Evolutionary conservation across 2,797 vertebrate species (phyloP), one percentile per base, ranked within the genome.

Genomic region (Rousettus madagascariensis): DNA sequence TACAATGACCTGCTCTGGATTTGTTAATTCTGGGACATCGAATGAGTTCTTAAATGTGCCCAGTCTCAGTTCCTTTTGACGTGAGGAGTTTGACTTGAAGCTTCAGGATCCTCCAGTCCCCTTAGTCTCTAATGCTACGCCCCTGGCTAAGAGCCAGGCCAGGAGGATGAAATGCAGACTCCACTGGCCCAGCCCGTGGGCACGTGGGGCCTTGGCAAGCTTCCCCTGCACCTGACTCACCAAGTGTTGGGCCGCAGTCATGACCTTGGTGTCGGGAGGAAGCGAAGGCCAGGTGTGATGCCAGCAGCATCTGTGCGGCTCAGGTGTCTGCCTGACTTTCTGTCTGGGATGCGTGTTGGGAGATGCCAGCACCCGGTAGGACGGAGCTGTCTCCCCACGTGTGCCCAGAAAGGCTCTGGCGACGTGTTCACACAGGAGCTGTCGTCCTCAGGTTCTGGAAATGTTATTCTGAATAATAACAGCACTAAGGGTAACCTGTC

Each of bases 231-330:
- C 20, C 88, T 65, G 51, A 51, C 11, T 65, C 38, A 36, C 61
- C 92, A 86, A 65, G 55, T 72, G 89, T 8, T 41, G 66, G 59
- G 8, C 84, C 22, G 19, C 5, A 33, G 83, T 49, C 53, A 57
- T 90, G 95, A 96, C 96, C 95, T 97, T 97, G 90, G 53, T 79
- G 3, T 13, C 46, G 36, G 59, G 57, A 65, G 84, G 59, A 72
- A 68, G 61, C 26, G 38, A 77, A 68, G 75, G 38, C 87, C 93
- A 87, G 89, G 75, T 93, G 86, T 74, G 74, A 53, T 6, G 22
- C n/a, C 26, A 1, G 83, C 59, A 16, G 82, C 24, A 15, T 30
- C 55, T 30, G 61, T 61, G 75, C 16, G 85, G 43, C 57, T 55
- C 79, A 74, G 51, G 22, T 63, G 74, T 57, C 16, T 38, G 61